Percentiles rank a stretch among this genome's conserved stretches.
These are phyloP conservation scores for Pseudorectes ferrugineus DNA, from an alignment of 2,113 vertebrate genomes.

Conservation along the genomic window DNA sequence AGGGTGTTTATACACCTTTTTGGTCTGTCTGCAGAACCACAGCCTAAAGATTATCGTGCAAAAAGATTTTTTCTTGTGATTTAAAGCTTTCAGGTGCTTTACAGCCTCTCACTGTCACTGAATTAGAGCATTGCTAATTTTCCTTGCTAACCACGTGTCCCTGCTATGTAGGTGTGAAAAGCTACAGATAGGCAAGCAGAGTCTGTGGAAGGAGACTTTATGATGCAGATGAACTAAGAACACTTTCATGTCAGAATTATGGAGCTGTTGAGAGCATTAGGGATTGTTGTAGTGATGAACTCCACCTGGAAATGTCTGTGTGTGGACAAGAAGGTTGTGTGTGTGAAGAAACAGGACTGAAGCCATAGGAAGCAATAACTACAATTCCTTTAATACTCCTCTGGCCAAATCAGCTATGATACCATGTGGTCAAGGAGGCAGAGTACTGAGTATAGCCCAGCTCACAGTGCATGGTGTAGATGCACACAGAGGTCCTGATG, in stretches of 20 bases:
- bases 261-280: background rate
- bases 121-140: background rate
- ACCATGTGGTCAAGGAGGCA: background rate
- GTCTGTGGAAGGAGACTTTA: background rate
- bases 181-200: background rate
- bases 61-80: background rate
- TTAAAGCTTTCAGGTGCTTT: background rate
- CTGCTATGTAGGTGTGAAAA: background rate
- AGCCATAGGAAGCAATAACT: background rate
- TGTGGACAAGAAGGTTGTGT: fast-evolving
- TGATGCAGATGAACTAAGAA: background rate
- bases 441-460: background rate
- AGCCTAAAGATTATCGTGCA: background rate
- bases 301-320: background rate
- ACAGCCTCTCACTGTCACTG: background rate
- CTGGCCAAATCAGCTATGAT: background rate
- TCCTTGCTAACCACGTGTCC: background rate
- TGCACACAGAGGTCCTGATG: background rate
- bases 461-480: background rate
- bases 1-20: background rate
- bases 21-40: background rate
- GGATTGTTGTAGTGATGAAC: background rate
- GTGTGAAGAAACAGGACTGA: background rate
- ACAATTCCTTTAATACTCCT: background rate
- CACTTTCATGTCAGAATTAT: background rate